Evolutionary conservation across 2,113 vertebrate species (phyloP).

Genomic region (Cebus imitator): DNA sequence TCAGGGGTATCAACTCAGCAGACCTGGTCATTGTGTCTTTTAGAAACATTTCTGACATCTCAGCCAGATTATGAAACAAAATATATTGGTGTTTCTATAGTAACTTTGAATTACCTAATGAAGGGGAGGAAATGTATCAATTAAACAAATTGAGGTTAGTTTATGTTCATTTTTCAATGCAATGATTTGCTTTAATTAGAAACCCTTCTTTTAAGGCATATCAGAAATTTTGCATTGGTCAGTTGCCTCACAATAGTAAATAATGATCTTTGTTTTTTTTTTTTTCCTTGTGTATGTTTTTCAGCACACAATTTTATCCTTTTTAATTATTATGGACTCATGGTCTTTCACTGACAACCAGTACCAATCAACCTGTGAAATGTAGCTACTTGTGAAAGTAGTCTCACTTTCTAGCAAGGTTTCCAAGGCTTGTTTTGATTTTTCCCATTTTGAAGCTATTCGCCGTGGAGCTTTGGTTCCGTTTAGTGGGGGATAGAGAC

Average conservation of each 20-base stretch:
- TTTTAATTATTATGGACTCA: background rate
- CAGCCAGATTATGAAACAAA: background rate
- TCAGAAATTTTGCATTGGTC: constrained; percentile 7
- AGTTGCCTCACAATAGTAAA: constrained; percentile 27
- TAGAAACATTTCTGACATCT: background rate
- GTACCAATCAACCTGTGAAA: background rate
- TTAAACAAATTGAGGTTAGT: background rate
- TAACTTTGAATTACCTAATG: constrained; percentile 18
- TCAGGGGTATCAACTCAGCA: background rate
- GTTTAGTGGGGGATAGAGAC: background rate
- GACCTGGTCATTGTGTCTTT: background rate
- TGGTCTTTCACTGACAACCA: background rate
- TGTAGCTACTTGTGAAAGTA: background rate
- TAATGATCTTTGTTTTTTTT: background rate
- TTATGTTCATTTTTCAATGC: constrained; percentile 8
- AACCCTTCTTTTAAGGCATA: background rate
- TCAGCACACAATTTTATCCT: background rate
- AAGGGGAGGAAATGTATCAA: background rate
- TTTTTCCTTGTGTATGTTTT: background rate
- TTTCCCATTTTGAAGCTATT: background rate
- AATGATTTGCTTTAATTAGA: constrained; percentile 32
- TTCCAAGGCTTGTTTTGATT: background rate
- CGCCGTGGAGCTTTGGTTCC: background rate
- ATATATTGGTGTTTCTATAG: background rate
- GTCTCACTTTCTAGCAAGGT: background rate